Evolutionary conservation across 2,113 vertebrate species (phyloP).

Genomic region (Forbesichthys papilliferus): DNA sequence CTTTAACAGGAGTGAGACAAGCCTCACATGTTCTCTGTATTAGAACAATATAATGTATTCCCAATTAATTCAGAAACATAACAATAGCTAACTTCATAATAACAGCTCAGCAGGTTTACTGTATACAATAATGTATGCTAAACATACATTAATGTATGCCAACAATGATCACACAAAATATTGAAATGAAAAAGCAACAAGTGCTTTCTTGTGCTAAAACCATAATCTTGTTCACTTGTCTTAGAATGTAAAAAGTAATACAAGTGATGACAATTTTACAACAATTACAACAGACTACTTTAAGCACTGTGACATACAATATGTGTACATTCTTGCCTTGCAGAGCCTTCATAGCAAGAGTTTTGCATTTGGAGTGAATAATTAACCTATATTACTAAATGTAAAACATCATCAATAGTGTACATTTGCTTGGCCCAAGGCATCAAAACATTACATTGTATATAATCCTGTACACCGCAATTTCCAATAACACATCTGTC

Average conservation of each 20-base stretch:
- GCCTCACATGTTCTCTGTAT: constrained; percentile 16
- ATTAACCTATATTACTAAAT: background rate
- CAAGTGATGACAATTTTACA: background rate
- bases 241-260: constrained; percentile 22
- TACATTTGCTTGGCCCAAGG: background rate
- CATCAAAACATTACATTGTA: background rate
- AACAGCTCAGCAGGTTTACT: constrained; percentile 42
- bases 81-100: constrained; percentile 26
- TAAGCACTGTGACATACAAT: no score
- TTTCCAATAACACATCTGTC: background rate
- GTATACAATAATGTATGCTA: constrained; percentile 26
- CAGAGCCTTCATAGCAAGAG: no score
- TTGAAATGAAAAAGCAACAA: constrained; percentile 42
- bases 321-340: no score
- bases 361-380: no score
- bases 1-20: constrained; percentile 24
- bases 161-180: constrained; percentile 11
- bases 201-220: constrained; percentile 32
- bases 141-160: constrained; percentile 6
- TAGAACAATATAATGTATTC: constrained; percentile 27
- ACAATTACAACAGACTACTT: no score
- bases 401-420: background rate
- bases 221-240: no score
- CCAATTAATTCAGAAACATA: constrained; percentile 50
- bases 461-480: background rate